Percentiles rank a stretch among this genome's conserved stretches.
These are phyloP conservation scores for Himalopsyche anomala DNA, from an alignment of 2,888 invertebrate species.

Conservation along the genomic window DNA sequence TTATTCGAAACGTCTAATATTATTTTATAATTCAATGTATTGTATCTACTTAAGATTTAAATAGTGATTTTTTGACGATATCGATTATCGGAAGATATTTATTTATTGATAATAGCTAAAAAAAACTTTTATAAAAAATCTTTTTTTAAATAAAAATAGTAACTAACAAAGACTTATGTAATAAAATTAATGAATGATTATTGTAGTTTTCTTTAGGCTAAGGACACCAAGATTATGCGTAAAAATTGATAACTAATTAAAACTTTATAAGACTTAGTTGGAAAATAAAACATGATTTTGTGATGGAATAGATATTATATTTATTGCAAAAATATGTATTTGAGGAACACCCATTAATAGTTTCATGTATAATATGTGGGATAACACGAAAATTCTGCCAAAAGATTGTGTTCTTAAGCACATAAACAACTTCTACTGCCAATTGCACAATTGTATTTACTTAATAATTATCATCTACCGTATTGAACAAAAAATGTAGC, in stretches of 20 bases:
- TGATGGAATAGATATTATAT: conserved; percentile 41
- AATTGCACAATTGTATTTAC: conserved; percentile 65
- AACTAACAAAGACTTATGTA: conserved; percentile 53
- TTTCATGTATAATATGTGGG: conserved; percentile 24
- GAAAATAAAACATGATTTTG: not conserved
- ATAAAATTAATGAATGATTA: conserved; percentile 45
- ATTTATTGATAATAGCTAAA: conserved; percentile 7
- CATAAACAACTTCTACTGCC: conserved; percentile 63
- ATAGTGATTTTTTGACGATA: too few relatives aligned
- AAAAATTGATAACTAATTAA: conserved; percentile 24
- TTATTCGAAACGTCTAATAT: too few relatives aligned
- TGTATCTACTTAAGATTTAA: too few relatives aligned
- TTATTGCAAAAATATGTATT: conserved; percentile 41
- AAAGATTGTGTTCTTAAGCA: conserved; percentile 65
- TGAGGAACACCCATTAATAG: conserved; percentile 44
- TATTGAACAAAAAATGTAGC: conserved; percentile 62
- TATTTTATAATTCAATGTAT: too few relatives aligned
- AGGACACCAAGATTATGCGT: conserved; percentile 55
- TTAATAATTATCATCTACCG: conserved; percentile 62
- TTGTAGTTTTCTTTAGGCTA: conserved; percentile 56
- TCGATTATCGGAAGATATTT: not conserved
- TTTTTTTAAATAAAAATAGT: conserved; percentile 47
- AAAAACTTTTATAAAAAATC: conserved; percentile 39
- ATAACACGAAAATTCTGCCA: conserved; percentile 57
- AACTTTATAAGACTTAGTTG: conserved; percentile 49